Evolutionary conservation across 2,797 vertebrate species (phyloP).

Genomic region (Labeo calbasu): DNA sequence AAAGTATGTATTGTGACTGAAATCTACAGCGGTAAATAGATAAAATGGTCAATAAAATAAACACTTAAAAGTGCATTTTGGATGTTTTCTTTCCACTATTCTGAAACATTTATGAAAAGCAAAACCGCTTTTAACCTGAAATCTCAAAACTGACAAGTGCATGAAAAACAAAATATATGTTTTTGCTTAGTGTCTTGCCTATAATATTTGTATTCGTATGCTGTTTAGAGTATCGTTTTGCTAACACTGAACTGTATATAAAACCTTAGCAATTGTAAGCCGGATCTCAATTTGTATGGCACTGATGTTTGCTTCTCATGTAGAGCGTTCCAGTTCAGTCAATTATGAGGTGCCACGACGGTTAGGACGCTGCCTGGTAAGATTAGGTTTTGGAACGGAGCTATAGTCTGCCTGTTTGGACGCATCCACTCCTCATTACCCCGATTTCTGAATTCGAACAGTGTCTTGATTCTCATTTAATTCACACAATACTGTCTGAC

Average conservation of each 20-base stretch:
- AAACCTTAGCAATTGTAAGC: background rate
- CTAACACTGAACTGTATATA: background rate
- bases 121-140: background rate
- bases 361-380: background rate
- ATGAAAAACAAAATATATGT: background rate
- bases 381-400: slow-evolving; percentile 3
- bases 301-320: background rate
- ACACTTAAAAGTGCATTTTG: background rate
- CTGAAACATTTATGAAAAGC: background rate
- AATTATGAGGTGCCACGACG: background rate
- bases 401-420: slow-evolving; percentile 24
- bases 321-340: background rate
- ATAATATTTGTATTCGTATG: background rate
- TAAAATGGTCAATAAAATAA: background rate
- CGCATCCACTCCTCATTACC: slow-evolving; percentile 15
- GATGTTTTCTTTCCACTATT: background rate
- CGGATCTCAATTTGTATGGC: background rate
- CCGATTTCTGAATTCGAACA: slow-evolving; percentile 20
- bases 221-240: background rate
- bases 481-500: slow-evolving; percentile 27
- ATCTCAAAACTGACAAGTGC: background rate
- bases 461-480: slow-evolving; percentile 37
- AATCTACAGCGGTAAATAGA: background rate
- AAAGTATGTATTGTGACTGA: background rate
- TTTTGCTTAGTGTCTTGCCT: background rate